Evolutionary conservation across 2,797 vertebrate species (phyloP), one percentile per base, ranked within the genome.

Genomic region (Argyrosomus regius): DNA sequence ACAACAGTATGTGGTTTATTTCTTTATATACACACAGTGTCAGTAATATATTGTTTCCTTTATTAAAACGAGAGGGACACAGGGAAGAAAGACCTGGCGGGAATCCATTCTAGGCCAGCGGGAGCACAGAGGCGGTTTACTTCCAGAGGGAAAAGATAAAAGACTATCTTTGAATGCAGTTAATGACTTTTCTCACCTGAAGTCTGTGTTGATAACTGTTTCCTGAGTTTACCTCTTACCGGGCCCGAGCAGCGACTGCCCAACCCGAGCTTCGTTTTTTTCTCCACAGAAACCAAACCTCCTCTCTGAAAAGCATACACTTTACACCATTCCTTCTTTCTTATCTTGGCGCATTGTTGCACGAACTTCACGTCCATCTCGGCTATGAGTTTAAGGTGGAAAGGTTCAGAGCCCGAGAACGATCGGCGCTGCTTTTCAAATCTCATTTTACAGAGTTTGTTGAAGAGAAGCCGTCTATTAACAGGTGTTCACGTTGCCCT

Each of bases 401-500:
- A 39, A 31, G 77, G 85, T 84, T 69, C 77, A 54, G 74, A 66
- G 67, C 79, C 57, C 20, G 62, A 76, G 80, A 88, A 64, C 6
- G 70, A 58, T 53, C 66, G 16, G 13, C 0, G 71, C 72, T 58
- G 76, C 83, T 84, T 83, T 39, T 85, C 63, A 76, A 67, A 76
- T 71, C 68, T 72, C 60, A 18, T 77, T 83, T 79, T 69, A 50
- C 68, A 64, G 77, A 84, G 61, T 86, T 73, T 73, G 77, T 76
- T 18, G 53, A 75, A 77, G 86, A 74, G 72, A 78, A 81, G 54
- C 28, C 11, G 13, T 20, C 80, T 78, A 82, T 84, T 90, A 92
- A 88, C 90, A 91, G 88, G 81, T 92, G 89, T 82, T 83, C 66
- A 17, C 26, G 8, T 72, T 8, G 56, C 87, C 87, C 81, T 79